These are phyloP conservation scores for Exephanes ischioxanthus DNA, from an alignment of 2,888 invertebrate species.

Conservation along the genomic window DNA sequence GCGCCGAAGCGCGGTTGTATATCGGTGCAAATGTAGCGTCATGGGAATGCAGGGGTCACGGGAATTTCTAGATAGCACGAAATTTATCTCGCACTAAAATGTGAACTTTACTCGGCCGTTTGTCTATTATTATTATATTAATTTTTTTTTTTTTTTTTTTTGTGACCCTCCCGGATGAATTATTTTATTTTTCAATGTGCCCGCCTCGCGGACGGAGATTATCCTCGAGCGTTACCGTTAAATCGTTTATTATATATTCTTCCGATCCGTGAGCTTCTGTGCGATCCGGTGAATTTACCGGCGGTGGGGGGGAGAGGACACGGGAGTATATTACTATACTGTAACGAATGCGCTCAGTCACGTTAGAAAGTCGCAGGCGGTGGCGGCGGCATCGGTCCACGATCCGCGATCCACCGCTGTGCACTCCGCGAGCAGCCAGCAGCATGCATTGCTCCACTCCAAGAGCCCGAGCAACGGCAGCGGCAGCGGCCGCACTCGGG, in stretches of 20 bases:
- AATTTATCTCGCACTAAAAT: conserved; percentile 64
- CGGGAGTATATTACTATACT: conserved; percentile 58
- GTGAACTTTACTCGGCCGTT: conserved; percentile 52
- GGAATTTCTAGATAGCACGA: conserved; percentile 63
- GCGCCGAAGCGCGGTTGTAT: conserved; percentile 23
- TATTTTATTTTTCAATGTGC: neutral
- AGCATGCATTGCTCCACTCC: conserved; percentile 65
- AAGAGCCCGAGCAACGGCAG: conserved; percentile 41
- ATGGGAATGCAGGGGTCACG: conserved; percentile 73
- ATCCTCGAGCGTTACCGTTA: conserved; percentile 10
- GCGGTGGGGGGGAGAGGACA: conserved; percentile 8
- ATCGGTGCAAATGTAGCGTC: conserved; percentile 56
- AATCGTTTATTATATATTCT: conserved; percentile 66
- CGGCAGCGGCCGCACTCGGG: conserved; percentile 57
- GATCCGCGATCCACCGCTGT: conserved; percentile 62
- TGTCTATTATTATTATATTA: neutral
- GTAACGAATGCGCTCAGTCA: conserved; percentile 82
- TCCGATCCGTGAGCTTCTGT: conserved; percentile 77
- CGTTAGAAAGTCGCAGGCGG: conserved; percentile 82
- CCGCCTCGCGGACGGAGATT: neutral
- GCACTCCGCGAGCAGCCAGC: conserved; percentile 57
- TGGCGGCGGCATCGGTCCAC: conserved; percentile 66
- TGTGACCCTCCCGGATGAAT: neutral
- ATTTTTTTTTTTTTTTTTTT: neutral
- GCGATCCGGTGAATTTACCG: conserved; percentile 43